phyloP scores from a whole-genome alignment of 2,113 vertebrate genomes.

The Proterorhinus semilunaris region DNA sequence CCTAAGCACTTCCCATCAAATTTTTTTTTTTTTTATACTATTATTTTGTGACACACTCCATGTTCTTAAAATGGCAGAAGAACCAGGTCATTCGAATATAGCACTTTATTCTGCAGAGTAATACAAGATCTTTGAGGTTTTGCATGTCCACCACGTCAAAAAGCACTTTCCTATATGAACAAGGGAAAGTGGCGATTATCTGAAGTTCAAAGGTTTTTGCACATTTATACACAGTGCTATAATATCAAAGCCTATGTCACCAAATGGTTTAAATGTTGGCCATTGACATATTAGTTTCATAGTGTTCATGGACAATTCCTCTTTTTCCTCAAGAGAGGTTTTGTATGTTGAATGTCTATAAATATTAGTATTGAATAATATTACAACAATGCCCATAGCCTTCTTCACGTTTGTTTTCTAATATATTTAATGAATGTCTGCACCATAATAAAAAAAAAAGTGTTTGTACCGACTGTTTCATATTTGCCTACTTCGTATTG shows the following conservation, averaged over 20 bases:
- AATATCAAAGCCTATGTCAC: conserved; percentile 55
- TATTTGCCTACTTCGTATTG: background rate
- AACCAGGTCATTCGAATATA: conserved; percentile 52
- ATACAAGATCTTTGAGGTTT: conserved; percentile 44
- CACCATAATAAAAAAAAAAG: conserved; percentile 78
- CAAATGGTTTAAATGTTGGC: conserved; percentile 60
- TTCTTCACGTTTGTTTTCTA: conserved; percentile 78
- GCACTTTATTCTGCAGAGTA: conserved; percentile 71
- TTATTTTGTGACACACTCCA: conserved; percentile 61
- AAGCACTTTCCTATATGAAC: conserved; percentile 30
- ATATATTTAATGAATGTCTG: conserved; percentile 79
- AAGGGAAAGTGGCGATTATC: background rate
- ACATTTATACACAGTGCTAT: conserved; percentile 56
- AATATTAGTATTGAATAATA: conserved; percentile 71
- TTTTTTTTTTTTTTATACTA: conserved; percentile 9
- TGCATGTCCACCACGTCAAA: conserved; percentile 42
- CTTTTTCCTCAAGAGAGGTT: conserved; percentile 52
- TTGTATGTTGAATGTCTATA: conserved; percentile 76
- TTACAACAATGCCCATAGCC: conserved; percentile 67
- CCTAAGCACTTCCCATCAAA: conserved; percentile 62
- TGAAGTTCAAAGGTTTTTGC: conserved; percentile 36
- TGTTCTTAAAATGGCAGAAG: conserved; percentile 53
- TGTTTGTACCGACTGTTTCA: conserved; percentile 65
- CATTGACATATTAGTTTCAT: conserved; percentile 65
- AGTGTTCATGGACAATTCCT: conserved; percentile 59